Percentiles rank a stretch among this genome's conserved stretches.
phyloP scores from a whole-genome alignment of 2,113 vertebrate genomes.

The Potamarius usumacintae region DNA sequence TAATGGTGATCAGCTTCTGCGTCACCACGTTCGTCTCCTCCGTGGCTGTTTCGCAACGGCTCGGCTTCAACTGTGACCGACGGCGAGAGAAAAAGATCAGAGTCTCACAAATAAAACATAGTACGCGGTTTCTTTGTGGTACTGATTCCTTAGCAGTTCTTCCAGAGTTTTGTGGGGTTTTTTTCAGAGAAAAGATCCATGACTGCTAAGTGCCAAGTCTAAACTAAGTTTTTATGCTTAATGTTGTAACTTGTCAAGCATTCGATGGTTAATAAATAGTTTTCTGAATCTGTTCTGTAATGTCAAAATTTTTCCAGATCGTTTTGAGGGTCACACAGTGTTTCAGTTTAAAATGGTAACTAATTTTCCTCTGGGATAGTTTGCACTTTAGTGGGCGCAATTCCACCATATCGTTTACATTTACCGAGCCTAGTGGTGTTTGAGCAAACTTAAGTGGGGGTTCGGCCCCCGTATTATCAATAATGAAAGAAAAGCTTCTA shows the following conservation, averaged over 20 bases:
- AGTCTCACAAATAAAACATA: not conserved
- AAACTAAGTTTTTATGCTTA: not conserved
- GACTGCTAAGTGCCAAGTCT: too few species aligned
- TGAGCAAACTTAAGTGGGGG: too few species aligned
- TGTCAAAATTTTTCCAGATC: too few species aligned
- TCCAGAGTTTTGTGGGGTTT: not conserved
- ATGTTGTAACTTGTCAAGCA: not conserved
- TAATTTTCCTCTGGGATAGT: too few species aligned
- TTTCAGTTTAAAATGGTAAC: too few species aligned
- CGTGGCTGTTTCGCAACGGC: conserved; percentile 83
- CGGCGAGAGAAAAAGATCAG: not conserved
- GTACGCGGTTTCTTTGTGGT: not conserved
- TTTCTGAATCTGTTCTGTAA: too few species aligned
- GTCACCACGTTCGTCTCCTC: conserved; percentile 86
- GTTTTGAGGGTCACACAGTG: too few species aligned
- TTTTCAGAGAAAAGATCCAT: not conserved
- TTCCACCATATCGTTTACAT: too few species aligned
- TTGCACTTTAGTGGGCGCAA: too few species aligned
- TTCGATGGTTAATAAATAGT: not conserved
- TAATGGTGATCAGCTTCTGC: conserved; percentile 95
- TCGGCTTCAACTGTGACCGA: conserved; percentile 81
- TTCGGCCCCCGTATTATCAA: too few species aligned
- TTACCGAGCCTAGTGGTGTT: too few species aligned
- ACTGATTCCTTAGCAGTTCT: not conserved
- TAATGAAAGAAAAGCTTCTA: too few species aligned